phyloP scores from a whole-genome alignment of 2,113 vertebrate genomes.

The Myanophis thanlyinensis region DNA sequence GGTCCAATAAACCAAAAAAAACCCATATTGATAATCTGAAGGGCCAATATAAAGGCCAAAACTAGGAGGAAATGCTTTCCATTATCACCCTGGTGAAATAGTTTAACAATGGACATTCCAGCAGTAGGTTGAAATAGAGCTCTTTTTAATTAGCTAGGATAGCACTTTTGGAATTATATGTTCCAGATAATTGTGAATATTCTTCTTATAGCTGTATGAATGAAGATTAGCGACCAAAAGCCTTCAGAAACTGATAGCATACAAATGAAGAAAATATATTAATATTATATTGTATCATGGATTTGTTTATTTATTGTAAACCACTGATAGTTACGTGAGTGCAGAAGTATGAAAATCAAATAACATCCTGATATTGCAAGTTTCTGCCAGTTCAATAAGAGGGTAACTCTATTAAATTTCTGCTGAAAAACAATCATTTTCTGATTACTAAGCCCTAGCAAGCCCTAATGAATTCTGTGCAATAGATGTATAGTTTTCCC shows the following conservation, averaged over 20 bases:
- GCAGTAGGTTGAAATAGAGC: background rate
- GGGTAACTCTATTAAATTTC: background rate
- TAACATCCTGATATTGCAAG: background rate
- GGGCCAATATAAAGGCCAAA: background rate
- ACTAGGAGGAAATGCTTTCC: background rate
- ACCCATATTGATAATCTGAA: background rate
- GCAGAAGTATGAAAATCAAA: background rate
- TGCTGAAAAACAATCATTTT: background rate
- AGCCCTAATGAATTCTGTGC: background rate
- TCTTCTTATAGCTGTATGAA: background rate
- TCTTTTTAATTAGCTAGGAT: background rate
- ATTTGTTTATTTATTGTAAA: background rate
- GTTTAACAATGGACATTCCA: background rate
- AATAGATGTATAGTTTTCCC: background rate
- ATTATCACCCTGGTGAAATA: background rate
- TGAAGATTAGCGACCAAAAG: background rate
- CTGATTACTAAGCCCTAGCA: background rate
- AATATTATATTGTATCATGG: background rate
- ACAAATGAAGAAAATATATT: background rate
- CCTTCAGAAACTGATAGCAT: background rate
- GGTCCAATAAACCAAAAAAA: background rate
- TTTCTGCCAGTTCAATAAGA: background rate
- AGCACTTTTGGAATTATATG: background rate
- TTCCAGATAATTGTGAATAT: background rate
- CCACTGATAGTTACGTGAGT: background rate